These are phyloP conservation scores for Episyrphus balteatus DNA, from an alignment of 1,140 invertebrate genomes.

Conservation along the genomic window DNA sequence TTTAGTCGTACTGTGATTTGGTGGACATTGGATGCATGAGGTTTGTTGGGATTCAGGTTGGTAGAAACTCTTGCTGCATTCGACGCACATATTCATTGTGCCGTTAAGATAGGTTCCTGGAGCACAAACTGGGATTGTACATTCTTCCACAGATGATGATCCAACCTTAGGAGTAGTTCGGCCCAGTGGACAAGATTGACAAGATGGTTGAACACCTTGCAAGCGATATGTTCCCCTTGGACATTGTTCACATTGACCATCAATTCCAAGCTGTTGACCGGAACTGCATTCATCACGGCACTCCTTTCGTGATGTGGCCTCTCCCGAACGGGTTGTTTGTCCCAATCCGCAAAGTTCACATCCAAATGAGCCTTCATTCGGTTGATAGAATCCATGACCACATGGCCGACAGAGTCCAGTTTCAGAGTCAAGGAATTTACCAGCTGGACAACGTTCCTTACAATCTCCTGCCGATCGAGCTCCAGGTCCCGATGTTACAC, in stretches of 20 bases:
- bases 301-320: constrained; percentile 78
- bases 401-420: constrained; percentile 78
- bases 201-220: constrained; percentile 77
- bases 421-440: constrained; percentile 81
- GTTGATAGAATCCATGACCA: constrained; percentile 89
- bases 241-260: constrained; percentile 88
- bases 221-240: constrained; percentile 82
- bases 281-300: constrained; percentile 85
- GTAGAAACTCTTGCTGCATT: constrained; percentile 86
- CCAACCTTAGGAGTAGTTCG: constrained; percentile 78
- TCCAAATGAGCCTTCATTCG: constrained; percentile 80
- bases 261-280: constrained; percentile 74
- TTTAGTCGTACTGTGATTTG: constrained; percentile 82
- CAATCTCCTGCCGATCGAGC: constrained; percentile 81
- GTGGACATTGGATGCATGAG: constrained; percentile 76
- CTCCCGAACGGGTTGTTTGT: constrained; percentile 83
- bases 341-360: constrained; percentile 83
- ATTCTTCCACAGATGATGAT: constrained; percentile 76
- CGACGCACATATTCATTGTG: constrained; percentile 70
- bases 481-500: constrained; percentile 75
- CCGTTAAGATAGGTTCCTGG: constrained; percentile 75
- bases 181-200: constrained; percentile 75
- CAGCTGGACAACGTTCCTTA: constrained; percentile 84
- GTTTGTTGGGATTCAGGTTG: constrained; percentile 86
- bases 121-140: constrained; percentile 77